These are phyloP conservation scores for Elysia crispata DNA, from an alignment of 2,888 invertebrate species.

Conservation along the genomic window DNA sequence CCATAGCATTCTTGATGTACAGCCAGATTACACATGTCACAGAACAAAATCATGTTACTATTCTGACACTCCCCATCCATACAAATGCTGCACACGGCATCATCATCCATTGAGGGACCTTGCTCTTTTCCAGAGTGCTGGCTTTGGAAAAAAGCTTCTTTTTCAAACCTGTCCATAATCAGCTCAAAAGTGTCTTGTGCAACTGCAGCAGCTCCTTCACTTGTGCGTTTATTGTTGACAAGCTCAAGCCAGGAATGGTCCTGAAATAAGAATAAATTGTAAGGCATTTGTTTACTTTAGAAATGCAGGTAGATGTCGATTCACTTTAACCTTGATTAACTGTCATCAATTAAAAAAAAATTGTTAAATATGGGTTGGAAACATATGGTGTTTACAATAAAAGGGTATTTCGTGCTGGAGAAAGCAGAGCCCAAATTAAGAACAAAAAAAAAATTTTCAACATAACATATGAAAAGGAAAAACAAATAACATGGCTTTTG, in stretches of 20 bases:
- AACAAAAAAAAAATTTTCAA: too few species aligned
- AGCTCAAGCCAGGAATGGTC: constrained; percentile 95
- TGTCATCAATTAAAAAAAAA: too few species aligned
- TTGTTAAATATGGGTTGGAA: too few species aligned
- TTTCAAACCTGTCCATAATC: constrained; percentile 98
- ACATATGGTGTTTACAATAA: too few species aligned
- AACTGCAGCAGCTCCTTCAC: constrained; percentile 83
- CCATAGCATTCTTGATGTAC: constrained; percentile 99
- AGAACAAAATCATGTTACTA: constrained; percentile 98
- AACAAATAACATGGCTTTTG: too few species aligned
- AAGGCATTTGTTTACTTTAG: too few species aligned
- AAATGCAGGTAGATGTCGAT: too few species aligned
- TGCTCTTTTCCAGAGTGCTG: constrained; percentile 79
- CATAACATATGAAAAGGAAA: too few species aligned
- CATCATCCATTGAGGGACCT: constrained; percentile 92
- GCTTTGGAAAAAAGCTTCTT: constrained; percentile 85
- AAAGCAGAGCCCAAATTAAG: too few species aligned
- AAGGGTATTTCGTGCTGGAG: too few species aligned
- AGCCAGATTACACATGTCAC: constrained; percentile 99
- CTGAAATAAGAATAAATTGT: constrained; percentile 65
- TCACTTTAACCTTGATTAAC: too few species aligned
- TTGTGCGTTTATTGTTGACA: constrained; percentile 89
- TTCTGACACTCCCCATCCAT: constrained; percentile 99
- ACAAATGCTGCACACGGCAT: constrained; percentile 99
- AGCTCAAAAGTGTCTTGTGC: constrained; percentile 93